Conservation (phyloP, 2,888 invertebrate genomes). For the Norana najaformis region DNA sequence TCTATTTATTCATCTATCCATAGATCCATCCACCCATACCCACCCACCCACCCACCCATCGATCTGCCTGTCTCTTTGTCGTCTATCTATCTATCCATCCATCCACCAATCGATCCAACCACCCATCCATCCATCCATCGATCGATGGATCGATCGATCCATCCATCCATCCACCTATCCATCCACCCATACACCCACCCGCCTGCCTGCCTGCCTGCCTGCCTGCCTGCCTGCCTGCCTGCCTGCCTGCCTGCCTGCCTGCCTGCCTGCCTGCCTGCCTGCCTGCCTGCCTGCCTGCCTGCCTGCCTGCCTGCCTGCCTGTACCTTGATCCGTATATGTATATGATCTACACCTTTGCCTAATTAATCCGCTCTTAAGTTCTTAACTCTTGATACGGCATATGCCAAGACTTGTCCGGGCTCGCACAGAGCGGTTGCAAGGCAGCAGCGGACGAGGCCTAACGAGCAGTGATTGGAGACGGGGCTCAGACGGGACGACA, state of each 20-base stretch:
- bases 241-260: too few species aligned
- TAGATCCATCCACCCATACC: neutral
- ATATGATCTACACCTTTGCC: neutral
- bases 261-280: too few species aligned
- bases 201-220: neutral
- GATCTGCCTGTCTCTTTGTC: slow-evolving; percentile 15
- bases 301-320: too few species aligned
- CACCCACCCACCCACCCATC: neutral
- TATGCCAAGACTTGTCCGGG: neutral
- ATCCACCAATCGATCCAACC: neutral
- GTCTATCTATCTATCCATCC: neutral
- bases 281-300: too few species aligned
- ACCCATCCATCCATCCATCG: neutral
- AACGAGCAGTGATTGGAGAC: neutral
- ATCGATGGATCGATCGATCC: too few species aligned
- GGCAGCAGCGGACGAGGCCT: neutral
- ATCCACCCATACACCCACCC: neutral
- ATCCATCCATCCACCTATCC: neutral
- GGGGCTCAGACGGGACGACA: neutral
- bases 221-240: neutral
- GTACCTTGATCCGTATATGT: too few species aligned
- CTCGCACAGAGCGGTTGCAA: neutral
- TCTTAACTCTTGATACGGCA: neutral
- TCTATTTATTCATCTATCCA: slow-evolving; percentile 1
- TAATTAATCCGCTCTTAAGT: neutral